Evolutionary conservation across 2,797 vertebrate genomes (phyloP).

Genomic region (Pachyuromys duprasi): DNA sequence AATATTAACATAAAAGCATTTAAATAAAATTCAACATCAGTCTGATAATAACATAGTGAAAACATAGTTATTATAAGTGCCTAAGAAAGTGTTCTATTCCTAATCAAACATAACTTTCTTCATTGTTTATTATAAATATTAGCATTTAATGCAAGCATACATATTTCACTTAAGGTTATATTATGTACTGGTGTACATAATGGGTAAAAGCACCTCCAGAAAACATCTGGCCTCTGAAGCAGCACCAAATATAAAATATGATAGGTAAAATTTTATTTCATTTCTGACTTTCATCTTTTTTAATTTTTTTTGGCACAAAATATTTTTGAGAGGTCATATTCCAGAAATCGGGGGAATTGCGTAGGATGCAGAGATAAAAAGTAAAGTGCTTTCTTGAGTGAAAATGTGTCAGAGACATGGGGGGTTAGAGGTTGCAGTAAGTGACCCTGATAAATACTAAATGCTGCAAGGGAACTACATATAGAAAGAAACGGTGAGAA

Average conservation of each 20-base stretch:
- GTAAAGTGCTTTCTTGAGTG: slow-evolving; percentile 3
- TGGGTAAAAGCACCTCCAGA: not conserved
- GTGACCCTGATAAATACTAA: not conserved
- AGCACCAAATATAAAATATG: slow-evolving; percentile 37
- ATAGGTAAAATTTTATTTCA: slow-evolving; percentile 42
- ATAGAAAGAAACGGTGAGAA: not conserved
- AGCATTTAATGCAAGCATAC: not conserved
- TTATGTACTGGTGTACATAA: slow-evolving; percentile 47
- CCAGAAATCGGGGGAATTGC: not conserved
- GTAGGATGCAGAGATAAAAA: not conserved
- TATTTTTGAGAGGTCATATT: not conserved
- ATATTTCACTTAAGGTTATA: slow-evolving; percentile 45
- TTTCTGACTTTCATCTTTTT: slow-evolving; percentile 4
- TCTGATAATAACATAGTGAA: slow-evolving; percentile 30
- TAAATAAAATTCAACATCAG: slow-evolving; percentile 24
- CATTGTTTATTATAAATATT: slow-evolving; percentile 27
- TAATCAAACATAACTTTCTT: not conserved
- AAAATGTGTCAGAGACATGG: not conserved
- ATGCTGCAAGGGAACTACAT: not conserved
- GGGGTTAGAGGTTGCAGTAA: not conserved
- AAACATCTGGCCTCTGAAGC: slow-evolving; percentile 22
- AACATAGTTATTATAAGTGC: not conserved
- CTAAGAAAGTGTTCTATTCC: not conserved
- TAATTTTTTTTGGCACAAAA: not conserved
- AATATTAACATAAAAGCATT: not conserved